Evolutionary conservation across 2,888 invertebrate genomes (phyloP).

Genomic region (Hydropsyche betteni): DNA sequence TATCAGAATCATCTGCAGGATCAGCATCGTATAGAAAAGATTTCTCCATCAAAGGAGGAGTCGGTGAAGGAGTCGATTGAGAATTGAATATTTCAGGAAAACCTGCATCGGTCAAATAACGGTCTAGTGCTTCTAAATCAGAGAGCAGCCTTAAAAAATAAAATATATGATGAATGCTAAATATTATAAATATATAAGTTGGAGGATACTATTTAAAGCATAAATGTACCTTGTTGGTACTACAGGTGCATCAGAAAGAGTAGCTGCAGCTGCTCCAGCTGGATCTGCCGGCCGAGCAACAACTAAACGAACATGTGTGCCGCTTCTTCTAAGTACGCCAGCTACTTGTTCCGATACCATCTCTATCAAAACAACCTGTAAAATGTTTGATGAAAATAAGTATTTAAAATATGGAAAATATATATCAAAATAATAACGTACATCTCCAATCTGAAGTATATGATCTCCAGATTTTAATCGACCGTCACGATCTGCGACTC

Average conservation of each 20-base stretch:
- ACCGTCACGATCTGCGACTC: constrained; percentile 97
- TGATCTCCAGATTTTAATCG: constrained; percentile 97
- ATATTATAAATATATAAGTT: neutral
- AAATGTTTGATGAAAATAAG: neutral
- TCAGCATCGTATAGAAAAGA: constrained; percentile 50
- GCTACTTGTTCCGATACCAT: constrained; percentile 99
- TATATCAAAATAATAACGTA: constrained; percentile 57
- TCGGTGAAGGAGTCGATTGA: constrained; percentile 59
- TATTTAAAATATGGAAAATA: neutral
- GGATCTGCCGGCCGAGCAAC: constrained; percentile 93
- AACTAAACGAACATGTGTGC: constrained; percentile 92
- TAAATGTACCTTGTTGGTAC: constrained; percentile 68
- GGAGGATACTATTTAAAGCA: neutral
- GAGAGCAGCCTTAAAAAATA: constrained; percentile 72
- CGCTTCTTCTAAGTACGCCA: constrained; percentile 92
- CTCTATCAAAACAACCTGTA: constrained; percentile 74
- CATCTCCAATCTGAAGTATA: constrained; percentile 93
- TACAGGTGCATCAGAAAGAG: constrained; percentile 66
- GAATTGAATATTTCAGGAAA: constrained; percentile 79
- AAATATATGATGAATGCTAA: neutral
- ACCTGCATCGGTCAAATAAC: constrained; percentile 85
- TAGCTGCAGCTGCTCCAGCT: constrained; percentile 61
- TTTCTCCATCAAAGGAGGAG: constrained; percentile 51
- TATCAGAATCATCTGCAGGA: constrained; percentile 48
- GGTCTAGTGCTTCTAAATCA: constrained; percentile 86